These are phyloP conservation scores for Abramis brama DNA, from an alignment of 2,113 vertebrate species.

Conservation along the genomic window DNA sequence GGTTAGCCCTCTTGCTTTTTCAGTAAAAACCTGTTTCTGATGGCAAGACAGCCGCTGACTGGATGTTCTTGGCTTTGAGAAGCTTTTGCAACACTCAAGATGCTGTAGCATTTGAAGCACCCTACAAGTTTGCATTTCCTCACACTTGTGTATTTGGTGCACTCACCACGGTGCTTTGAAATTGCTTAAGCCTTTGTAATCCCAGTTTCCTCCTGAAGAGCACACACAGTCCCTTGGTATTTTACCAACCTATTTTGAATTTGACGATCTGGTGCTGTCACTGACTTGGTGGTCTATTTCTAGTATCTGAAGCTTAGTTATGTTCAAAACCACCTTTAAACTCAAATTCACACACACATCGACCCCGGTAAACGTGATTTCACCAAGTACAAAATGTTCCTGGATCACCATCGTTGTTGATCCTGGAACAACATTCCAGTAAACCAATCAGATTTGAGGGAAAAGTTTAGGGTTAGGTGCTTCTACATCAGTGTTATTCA, in stretches of 20 bases:
- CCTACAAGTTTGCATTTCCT: slow-evolving; percentile 27
- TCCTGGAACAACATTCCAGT: too few relatives aligned
- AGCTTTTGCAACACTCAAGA: background rate
- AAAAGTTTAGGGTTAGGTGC: too few relatives aligned
- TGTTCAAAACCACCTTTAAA: background rate
- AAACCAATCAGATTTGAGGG: too few relatives aligned
- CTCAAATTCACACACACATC: background rate
- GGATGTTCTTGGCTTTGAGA: slow-evolving; percentile 2
- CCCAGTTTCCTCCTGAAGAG: slow-evolving; percentile 2
- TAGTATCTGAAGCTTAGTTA: slow-evolving; percentile 2
- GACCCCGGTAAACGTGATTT: background rate
- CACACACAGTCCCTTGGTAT: slow-evolving; percentile 28
- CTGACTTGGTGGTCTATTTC: slow-evolving; percentile 16
- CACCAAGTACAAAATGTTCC: too few relatives aligned
- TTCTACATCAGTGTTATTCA: too few relatives aligned
- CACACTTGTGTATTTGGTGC: slow-evolving; percentile 13
- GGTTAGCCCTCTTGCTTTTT: slow-evolving; percentile 24
- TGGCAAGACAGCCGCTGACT: background rate
- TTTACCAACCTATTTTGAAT: slow-evolving; percentile 30
- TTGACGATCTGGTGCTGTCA: background rate
- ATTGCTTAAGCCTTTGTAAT: slow-evolving; percentile 32
- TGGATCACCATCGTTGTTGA: too few relatives aligned
- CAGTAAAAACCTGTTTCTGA: slow-evolving; percentile 2
- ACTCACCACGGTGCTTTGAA: slow-evolving; percentile 19
- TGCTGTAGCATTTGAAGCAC: slow-evolving; percentile 29